phyloP scores from a whole-genome alignment of 2,113 vertebrate genomes.

The Toxotes chatareus region DNA sequence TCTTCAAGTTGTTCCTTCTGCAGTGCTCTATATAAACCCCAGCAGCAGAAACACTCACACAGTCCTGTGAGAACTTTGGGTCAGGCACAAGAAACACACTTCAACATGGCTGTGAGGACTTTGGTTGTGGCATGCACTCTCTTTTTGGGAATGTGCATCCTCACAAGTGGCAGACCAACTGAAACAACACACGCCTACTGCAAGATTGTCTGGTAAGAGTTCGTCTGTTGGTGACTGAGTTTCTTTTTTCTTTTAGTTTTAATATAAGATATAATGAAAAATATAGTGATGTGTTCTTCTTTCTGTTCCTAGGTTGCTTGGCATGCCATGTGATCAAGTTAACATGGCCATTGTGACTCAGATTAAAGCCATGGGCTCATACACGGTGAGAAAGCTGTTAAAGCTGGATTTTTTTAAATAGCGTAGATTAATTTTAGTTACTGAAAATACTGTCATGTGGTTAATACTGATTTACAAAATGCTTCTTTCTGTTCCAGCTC shows the following conservation, averaged over 20 bases:
- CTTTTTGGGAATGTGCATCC: conserved; percentile 46
- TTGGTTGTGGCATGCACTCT: conserved; percentile 34
- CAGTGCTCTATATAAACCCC: conserved; percentile 38
- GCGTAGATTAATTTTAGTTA: background rate
- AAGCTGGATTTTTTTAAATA: background rate
- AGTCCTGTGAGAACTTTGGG: background rate
- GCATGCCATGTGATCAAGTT: conserved; percentile 50
- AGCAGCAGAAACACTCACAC: background rate
- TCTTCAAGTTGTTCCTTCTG: background rate
- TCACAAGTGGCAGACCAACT: background rate
- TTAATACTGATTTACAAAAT: background rate
- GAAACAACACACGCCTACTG: conserved; percentile 55
- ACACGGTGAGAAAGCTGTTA: conserved; percentile 50
- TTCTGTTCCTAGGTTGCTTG: conserved; percentile 63
- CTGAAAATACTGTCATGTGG: background rate
- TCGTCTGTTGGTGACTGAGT: background rate
- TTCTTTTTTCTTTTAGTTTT: background rate
- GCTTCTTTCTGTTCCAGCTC: conserved; percentile 44
- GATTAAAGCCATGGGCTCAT: conserved; percentile 72
- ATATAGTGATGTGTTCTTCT: background rate
- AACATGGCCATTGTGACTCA: conserved; percentile 62
- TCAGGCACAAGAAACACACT: conserved; percentile 3
- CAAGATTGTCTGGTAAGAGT: conserved; percentile 71
- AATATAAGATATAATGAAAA: too few relatives aligned
- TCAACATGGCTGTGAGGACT: conserved; percentile 50